A percentile compares a stretch with the other conserved stretches of the same genome.
Evolutionary conservation across 2,113 vertebrate genomes (phyloP).

Genomic region (Psophia crepitans): DNA sequence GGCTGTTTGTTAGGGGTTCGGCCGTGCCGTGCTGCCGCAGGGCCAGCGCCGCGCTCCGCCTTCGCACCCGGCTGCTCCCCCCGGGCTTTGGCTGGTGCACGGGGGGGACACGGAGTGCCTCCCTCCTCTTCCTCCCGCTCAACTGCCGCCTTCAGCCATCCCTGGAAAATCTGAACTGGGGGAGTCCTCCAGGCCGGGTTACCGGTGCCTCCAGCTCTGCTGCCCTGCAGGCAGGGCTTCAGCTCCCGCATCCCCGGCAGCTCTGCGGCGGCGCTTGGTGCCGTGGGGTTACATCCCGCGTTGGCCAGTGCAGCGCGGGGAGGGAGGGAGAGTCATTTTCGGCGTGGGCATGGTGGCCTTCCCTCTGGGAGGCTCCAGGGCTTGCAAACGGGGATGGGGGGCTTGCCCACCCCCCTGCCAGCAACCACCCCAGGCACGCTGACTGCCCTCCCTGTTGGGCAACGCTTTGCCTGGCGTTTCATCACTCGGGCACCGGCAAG

Average conservation of each 20-base stretch:
- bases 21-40: accelerated
- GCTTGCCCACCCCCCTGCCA: too few relatives aligned
- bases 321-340: accelerated
- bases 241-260: neutral
- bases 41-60: neutral
- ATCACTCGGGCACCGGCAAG: accelerated
- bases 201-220: too few relatives aligned
- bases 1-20: too few relatives aligned
- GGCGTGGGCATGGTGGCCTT: accelerated
- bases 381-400: too few relatives aligned
- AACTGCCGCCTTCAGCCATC: neutral
- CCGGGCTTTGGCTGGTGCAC: neutral
- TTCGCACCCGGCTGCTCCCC: accelerated
- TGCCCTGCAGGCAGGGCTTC: neutral
- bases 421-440: accelerated
- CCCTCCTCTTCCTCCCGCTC: accelerated
- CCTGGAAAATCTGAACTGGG: accelerated
- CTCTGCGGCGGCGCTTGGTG: accelerated
- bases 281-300: accelerated
- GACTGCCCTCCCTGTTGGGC: neutral
- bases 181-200: neutral
- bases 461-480: accelerated
- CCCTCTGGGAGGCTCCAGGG: neutral
- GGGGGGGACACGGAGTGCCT: accelerated
- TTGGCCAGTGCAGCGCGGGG: accelerated